Evolutionary conservation across 92 coral and sea anemone species (phyloP).

Genomic region (Epizoanthus ramosus): DNA sequence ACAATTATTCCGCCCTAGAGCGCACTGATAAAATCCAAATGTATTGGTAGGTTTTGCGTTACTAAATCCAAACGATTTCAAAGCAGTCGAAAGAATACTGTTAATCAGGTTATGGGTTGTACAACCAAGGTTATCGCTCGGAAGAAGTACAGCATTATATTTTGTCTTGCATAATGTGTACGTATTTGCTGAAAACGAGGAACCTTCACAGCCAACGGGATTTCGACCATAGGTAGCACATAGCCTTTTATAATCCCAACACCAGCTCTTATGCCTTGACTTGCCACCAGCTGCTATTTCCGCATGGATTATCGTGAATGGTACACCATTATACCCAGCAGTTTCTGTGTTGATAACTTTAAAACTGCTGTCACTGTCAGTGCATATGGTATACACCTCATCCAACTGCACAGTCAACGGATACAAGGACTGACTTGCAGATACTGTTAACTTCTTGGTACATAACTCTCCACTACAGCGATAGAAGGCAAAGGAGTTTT

Average conservation of each 20-base stretch:
- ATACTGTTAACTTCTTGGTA: constrained; percentile 16
- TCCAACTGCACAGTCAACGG: constrained; percentile 5
- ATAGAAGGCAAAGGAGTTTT: constrained; percentile 47
- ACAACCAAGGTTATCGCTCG: constrained; percentile 26
- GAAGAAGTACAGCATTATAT: constrained; percentile 49
- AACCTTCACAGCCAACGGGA: constrained; percentile 52
- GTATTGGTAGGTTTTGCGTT: background rate
- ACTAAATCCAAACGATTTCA: background rate
- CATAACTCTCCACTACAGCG: constrained; percentile 47
- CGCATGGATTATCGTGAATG: constrained; percentile 44
- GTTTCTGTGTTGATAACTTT: constrained; percentile 44
- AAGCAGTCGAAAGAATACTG: too few relatives aligned
- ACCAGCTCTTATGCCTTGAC: constrained; percentile 64
- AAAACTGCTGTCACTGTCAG: constrained; percentile 63
- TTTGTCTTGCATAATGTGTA: constrained; percentile 10
- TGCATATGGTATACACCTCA: constrained; percentile 52
- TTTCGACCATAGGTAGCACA: constrained; percentile 70
- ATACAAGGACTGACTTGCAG: constrained; percentile 35
- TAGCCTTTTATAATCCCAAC: constrained; percentile 58
- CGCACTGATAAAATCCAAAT: background rate
- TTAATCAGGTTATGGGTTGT: too few relatives aligned
- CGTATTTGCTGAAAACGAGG: background rate
- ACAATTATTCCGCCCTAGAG: background rate
- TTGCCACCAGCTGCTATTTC: constrained; percentile 30
- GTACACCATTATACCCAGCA: constrained; percentile 9